Conservation (phyloP, 1,140 invertebrate species). For the Pogonomyrmex californicus region DNA sequence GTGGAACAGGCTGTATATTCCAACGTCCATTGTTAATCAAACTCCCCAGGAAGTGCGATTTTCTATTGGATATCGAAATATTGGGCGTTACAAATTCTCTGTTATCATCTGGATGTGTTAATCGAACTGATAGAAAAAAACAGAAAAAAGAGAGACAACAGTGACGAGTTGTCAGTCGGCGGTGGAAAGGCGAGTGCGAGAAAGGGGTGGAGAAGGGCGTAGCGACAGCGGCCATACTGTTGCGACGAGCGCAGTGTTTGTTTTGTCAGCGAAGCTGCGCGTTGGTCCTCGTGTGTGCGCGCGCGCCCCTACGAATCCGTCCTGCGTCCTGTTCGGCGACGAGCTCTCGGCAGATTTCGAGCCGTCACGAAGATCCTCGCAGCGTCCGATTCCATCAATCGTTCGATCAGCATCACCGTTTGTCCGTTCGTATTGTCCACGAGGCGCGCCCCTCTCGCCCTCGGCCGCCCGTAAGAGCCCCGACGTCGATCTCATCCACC, state of each 20-base stretch:
- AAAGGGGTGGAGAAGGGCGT: not conserved
- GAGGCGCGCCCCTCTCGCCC: not conserved
- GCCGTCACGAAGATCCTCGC: slow-evolving; percentile 34
- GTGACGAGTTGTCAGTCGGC: not conserved
- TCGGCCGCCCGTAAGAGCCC: not conserved
- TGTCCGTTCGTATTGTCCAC: not conserved
- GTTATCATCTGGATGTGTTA: not conserved
- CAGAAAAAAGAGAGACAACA: not conserved
- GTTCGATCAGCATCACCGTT: slow-evolving; percentile 49
- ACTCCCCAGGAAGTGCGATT: not conserved
- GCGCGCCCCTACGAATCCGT: slow-evolving; percentile 68
- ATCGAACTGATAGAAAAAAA: not conserved
- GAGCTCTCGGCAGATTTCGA: slow-evolving; percentile 47
- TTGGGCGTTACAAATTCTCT: not conserved
- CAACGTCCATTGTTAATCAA: not conserved
- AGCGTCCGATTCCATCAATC: slow-evolving; percentile 22
- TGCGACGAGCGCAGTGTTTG: slow-evolving; percentile 79
- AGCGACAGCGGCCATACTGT: slow-evolving; percentile 80
- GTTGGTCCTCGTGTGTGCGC: not conserved
- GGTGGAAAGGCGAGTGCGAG: not conserved
- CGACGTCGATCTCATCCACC: slow-evolving; percentile 36
- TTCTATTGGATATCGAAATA: not conserved
- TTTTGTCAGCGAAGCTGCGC: slow-evolving; percentile 78
- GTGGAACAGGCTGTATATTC: too few species aligned
- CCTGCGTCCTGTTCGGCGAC: slow-evolving; percentile 54